Evolutionary conservation across 2,797 vertebrate genomes (phyloP).

Genomic region (Sebastes matsubarae): DNA sequence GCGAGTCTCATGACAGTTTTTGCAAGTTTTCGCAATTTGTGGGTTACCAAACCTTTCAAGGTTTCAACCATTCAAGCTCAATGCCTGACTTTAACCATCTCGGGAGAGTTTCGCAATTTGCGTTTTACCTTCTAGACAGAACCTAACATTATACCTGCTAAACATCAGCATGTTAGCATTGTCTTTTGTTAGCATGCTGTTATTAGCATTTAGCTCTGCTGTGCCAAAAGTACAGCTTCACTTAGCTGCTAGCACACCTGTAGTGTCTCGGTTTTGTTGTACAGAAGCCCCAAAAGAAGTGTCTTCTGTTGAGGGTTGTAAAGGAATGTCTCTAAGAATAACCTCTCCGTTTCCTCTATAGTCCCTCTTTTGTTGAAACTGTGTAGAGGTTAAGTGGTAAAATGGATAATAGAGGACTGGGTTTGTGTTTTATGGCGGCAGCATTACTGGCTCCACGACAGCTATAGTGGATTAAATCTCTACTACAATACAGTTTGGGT

Average conservation of each 20-base stretch:
- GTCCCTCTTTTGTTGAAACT: constrained; percentile 16
- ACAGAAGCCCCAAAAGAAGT: neutral
- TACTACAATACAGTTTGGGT: constrained; percentile 49
- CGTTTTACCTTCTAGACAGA: neutral
- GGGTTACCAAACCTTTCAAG: no score
- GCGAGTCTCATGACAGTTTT: no score
- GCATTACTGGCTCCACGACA: constrained; percentile 39
- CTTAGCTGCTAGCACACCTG: neutral
- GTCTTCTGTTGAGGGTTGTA: neutral
- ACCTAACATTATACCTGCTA: neutral
- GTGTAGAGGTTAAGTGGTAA: constrained; percentile 42
- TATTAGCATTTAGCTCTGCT: neutral
- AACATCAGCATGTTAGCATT: neutral
- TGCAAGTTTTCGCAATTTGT: no score
- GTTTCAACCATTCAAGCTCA: no score
- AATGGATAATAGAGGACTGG: constrained; percentile 39
- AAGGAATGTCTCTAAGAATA: constrained; percentile 5
- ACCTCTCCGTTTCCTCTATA: neutral
- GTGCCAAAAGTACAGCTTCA: neutral
- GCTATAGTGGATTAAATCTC: constrained; percentile 59
- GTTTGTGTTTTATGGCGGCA: constrained; percentile 49
- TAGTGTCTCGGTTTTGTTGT: neutral
- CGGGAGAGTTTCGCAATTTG: neutral
- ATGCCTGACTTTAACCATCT: neutral
- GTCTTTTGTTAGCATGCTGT: neutral